These are phyloP conservation scores for Onychorhynchus coronatus DNA, from an alignment of 2,113 vertebrate species.

Conservation along the genomic window DNA sequence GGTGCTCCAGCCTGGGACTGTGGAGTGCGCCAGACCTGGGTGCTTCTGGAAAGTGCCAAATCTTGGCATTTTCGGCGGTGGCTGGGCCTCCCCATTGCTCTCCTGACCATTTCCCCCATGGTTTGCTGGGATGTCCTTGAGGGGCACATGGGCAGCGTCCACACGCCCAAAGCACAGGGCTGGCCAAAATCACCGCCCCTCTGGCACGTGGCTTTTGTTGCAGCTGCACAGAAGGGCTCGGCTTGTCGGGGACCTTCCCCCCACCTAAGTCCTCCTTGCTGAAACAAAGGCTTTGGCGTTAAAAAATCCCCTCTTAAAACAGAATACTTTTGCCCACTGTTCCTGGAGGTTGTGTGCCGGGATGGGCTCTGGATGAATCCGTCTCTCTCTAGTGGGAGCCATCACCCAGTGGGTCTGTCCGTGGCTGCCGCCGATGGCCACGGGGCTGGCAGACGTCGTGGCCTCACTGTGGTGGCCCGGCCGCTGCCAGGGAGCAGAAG, in stretches of 20 bases:
- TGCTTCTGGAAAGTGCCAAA: neutral
- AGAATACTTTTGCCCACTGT: neutral
- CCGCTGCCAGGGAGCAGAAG: fast-evolving
- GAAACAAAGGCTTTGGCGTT: neutral
- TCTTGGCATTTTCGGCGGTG: neutral
- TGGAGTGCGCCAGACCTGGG: neutral
- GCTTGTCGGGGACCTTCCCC: fast-evolving
- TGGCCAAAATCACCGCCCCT: neutral
- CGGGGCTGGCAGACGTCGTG: fast-evolving
- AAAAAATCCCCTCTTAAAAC: neutral
- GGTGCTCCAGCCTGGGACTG: fast-evolving
- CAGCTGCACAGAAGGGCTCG: neutral
- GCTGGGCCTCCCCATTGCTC: neutral
- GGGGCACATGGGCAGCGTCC: neutral
- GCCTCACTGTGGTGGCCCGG: neutral
- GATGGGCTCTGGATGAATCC: neutral
- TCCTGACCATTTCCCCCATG: fast-evolving
- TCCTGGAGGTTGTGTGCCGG: neutral
- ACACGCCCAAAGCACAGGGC: neutral
- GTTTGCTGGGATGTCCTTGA: neutral
- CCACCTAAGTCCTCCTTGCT: neutral
- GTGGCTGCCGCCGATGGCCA: fast-evolving
- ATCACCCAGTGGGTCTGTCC: fast-evolving
- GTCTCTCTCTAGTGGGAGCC: fast-evolving
- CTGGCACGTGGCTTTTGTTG: neutral